Evolutionary conservation across 2,888 invertebrate species (phyloP).

Genomic region (Limenitis camilla): DNA sequence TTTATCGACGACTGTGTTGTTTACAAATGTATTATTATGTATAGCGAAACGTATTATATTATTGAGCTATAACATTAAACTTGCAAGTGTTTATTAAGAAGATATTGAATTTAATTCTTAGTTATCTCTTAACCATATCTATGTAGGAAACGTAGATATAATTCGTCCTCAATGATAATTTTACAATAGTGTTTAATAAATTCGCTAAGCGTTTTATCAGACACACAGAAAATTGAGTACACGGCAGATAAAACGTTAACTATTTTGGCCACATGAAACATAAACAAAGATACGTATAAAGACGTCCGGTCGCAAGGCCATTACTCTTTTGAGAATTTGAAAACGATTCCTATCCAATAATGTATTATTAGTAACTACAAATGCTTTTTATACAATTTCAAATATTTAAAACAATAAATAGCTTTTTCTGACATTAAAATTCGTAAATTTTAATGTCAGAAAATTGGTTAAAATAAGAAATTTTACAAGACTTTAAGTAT

Average conservation of each 20-base stretch:
- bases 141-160: constrained; percentile 45
- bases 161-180: constrained; percentile 38
- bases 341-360: too few relatives aligned
- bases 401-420: too few relatives aligned
- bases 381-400: too few relatives aligned
- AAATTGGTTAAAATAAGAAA: too few relatives aligned
- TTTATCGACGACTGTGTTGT: constrained; percentile 4
- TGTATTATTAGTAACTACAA: too few relatives aligned
- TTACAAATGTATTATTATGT: background rate
- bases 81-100: too few relatives aligned
- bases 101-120: too few relatives aligned
- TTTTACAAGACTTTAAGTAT: constrained; percentile 45
- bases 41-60: too few relatives aligned
- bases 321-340: constrained; percentile 43
- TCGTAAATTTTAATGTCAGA: too few relatives aligned
- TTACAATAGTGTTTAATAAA: constrained; percentile 26
- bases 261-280: constrained; percentile 47
- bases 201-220: constrained; percentile 22
- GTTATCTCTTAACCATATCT: constrained; percentile 30
- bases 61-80: too few relatives aligned
- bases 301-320: constrained; percentile 59
- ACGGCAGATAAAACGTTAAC: constrained; percentile 28
- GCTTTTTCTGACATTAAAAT: too few relatives aligned
- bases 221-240: constrained; percentile 11
- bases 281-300: constrained; percentile 43